Conservation (phyloP, 2,113 vertebrate species). For the Spermophilus dauricus region DNA sequence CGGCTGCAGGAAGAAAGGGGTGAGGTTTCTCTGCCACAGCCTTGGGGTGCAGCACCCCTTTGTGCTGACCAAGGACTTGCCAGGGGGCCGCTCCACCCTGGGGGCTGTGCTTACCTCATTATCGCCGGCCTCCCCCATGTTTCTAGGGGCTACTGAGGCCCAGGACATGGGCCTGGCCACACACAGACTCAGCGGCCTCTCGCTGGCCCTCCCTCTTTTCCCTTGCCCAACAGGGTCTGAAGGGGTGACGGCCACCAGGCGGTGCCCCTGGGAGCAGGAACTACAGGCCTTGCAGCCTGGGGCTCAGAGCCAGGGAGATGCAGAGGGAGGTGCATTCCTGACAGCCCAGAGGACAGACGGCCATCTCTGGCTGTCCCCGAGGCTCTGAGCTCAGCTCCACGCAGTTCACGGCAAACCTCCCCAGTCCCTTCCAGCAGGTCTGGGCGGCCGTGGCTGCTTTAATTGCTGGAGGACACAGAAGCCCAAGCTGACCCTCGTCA, state of each 20-base stretch:
- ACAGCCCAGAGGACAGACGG: too few relatives aligned
- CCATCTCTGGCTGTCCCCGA: accelerated
- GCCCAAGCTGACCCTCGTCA: not conserved
- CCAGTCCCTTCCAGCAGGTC: not conserved
- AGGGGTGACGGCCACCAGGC: too few relatives aligned
- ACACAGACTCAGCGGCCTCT: accelerated
- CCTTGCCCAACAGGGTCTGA: too few relatives aligned
- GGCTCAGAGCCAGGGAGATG: too few relatives aligned
- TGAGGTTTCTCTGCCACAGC: not conserved
- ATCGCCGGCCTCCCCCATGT: accelerated
- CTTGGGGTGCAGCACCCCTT: too few relatives aligned
- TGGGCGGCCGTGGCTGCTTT: not conserved
- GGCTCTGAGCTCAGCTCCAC: not conserved
- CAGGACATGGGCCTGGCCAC: accelerated
- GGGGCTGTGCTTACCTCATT: accelerated
- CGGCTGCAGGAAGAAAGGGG: not conserved
- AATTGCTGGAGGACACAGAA: accelerated
- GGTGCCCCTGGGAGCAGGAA: too few relatives aligned
- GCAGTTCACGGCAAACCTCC: too few relatives aligned
- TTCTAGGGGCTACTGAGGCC: not conserved
- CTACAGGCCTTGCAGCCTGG: too few relatives aligned
- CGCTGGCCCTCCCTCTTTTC: accelerated
- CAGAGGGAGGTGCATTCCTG: too few relatives aligned
- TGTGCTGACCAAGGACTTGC: too few relatives aligned
- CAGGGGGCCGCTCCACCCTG: too few relatives aligned